A percentile compares a stretch with the other conserved stretches of the same genome.
phyloP scores from a whole-genome alignment of 2,888 invertebrate genomes.

The Mystacides longicornis region DNA sequence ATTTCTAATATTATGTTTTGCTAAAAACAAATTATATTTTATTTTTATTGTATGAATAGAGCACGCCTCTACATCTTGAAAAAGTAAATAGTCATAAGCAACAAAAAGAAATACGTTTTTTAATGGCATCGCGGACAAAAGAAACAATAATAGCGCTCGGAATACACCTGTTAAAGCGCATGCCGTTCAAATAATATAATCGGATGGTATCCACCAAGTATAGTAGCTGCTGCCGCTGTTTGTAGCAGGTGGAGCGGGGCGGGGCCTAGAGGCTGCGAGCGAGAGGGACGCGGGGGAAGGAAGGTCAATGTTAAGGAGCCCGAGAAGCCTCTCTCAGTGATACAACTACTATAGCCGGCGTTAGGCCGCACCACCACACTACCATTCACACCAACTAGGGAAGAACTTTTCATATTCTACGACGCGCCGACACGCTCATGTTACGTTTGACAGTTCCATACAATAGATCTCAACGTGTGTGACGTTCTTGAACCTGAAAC shows the following conservation, averaged over 20 bases:
- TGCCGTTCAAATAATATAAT: background rate
- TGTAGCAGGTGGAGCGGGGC: conserved; percentile 20
- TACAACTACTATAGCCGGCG: conserved; percentile 22
- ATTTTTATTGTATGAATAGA: too few relatives aligned
- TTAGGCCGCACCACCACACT: conserved; percentile 14
- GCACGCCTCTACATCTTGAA: too few relatives aligned
- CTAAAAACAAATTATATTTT: too few relatives aligned
- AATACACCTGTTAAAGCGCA: conserved; percentile 13
- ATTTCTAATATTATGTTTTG: too few relatives aligned
- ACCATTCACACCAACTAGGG: background rate
- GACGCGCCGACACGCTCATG: conserved; percentile 3
- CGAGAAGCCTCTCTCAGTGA: conserved; percentile 22
- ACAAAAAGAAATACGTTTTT: background rate
- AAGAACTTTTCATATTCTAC: background rate
- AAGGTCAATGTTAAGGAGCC: conserved; percentile 27
- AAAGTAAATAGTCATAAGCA: background rate
- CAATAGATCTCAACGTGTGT: background rate
- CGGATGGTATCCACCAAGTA: conserved; percentile 1
- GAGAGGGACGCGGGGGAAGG: conserved; percentile 43
- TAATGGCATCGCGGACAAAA: background rate
- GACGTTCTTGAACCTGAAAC: background rate
- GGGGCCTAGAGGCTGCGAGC: conserved; percentile 30
- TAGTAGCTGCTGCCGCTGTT: conserved; percentile 13
- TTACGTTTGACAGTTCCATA: conserved; percentile 8
- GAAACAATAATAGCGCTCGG: background rate